phyloP scores from a whole-genome alignment of 2,888 invertebrate genomes.

The Caenorhabditis sulstoni region DNA sequence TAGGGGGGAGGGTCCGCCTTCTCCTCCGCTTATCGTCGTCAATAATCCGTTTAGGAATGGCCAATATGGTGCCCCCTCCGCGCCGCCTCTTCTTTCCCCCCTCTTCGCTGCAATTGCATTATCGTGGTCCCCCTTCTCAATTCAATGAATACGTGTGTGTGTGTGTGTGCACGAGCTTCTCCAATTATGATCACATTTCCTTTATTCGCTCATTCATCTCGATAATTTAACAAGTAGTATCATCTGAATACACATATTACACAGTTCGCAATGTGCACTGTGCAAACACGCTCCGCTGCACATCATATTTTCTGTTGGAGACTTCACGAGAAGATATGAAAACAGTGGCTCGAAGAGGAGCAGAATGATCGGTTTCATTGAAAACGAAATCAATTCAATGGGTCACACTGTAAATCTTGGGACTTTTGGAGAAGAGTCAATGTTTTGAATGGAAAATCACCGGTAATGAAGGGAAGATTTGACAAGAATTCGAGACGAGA shows the following conservation, averaged over 20 bases:
- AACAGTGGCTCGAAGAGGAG: too few species aligned
- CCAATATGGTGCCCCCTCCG: constrained; percentile 49
- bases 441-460: constrained; percentile 12
- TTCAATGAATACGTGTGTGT: constrained; percentile 43
- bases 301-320: too few species aligned
- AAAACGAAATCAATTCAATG: not conserved
- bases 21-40: constrained; percentile 32
- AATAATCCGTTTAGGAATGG: constrained; percentile 39
- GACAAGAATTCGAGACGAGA: constrained; percentile 27
- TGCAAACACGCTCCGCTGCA: too few species aligned
- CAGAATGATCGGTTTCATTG: too few species aligned
- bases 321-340: too few species aligned
- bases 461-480: constrained; percentile 20
- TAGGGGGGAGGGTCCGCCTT: not conserved
- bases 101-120: constrained; percentile 35
- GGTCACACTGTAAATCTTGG: not conserved
- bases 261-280: too few species aligned
- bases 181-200: constrained; percentile 11
- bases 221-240: too few species aligned
- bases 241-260: not conserved
- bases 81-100: constrained; percentile 12
- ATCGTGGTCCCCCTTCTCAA: constrained; percentile 25
- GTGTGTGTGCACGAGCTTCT: too few species aligned
- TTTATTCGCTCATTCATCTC: not conserved
- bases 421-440: not conserved